Evolutionary conservation across 2,113 vertebrate species (phyloP), one percentile per base, ranked within the genome.

Genomic region (Callaeas wilsoni): DNA sequence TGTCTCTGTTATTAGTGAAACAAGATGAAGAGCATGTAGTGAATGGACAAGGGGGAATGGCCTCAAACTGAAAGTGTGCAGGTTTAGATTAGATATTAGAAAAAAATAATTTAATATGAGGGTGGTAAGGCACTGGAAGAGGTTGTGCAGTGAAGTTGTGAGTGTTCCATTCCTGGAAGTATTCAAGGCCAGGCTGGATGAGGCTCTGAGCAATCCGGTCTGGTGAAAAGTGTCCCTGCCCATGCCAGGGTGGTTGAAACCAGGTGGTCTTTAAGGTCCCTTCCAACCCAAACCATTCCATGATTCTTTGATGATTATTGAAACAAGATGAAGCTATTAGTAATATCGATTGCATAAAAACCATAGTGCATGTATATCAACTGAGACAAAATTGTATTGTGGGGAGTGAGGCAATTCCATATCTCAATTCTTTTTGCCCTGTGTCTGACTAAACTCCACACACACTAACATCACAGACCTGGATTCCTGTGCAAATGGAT

Each of bases 341-440:
- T 46, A 64, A 49, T 1, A 27, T 5, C 15, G 49, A 10, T 9
- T 65, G n/a, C 55, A 46, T 20, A 59, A 87, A 78, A 81, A 20
- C 0, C 12, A n/a, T 10, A n/a, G 18, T 7, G 16, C 5, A 47
- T 57, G 19, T 4, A 26, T 2, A 68, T 50, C 0, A 1, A 39
- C 52, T 12, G 25, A 56, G 65, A 68, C 1, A 3, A 81, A 84
- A 55, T 1, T 52, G 16, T n/a, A 16, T 4, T 16, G 6, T 4
- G 1, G 18, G 13, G 3, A 41, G 5, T 3, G 11, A 14, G 21
- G 10, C 6, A 79, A 53, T 49, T 47, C 47, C 20, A 2, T 12
- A 19, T 22, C 37, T 67, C 52, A 11, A 5, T 73, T 62, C 20
- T 41, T 73, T 81, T 63, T 29, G 47, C 16, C 9, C 18, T 33